phyloP scores from a whole-genome alignment of 2,888 invertebrate genomes.

The Julus scandinavius region DNA sequence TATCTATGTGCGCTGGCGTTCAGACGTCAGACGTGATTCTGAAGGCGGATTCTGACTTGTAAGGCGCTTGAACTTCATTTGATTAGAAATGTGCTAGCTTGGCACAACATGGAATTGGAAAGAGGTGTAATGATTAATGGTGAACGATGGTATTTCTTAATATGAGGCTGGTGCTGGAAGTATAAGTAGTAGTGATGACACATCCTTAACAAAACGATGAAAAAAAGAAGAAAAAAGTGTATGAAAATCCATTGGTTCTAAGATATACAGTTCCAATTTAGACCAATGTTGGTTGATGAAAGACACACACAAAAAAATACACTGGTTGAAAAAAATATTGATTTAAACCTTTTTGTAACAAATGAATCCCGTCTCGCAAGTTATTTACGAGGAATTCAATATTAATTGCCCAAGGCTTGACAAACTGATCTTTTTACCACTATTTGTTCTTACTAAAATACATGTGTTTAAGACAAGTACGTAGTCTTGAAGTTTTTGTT shows the following conservation, averaged over 20 bases:
- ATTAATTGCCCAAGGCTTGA: too few species aligned
- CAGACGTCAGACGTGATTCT: background rate
- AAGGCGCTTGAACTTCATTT: slow-evolving; percentile 7
- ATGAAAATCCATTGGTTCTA: background rate
- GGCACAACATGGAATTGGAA: background rate
- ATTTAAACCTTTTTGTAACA: background rate
- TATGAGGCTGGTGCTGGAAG: slow-evolving; percentile 7
- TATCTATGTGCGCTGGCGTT: background rate
- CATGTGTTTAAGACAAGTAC: too few species aligned
- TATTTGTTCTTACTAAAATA: too few species aligned
- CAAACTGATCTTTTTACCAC: too few species aligned
- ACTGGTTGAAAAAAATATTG: background rate
- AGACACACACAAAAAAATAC: background rate
- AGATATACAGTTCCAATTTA: background rate
- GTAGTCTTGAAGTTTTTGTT: too few species aligned
- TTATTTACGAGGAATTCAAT: background rate
- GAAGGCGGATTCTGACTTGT: background rate
- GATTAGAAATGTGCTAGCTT: slow-evolving; percentile 18
- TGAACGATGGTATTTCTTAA: background rate
- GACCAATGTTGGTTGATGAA: background rate
- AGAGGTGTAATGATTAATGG: slow-evolving; percentile 8
- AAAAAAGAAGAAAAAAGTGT: background rate
- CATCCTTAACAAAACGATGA: background rate
- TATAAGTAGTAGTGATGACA: background rate
- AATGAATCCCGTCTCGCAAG: background rate